Evolutionary conservation across 2,797 vertebrate genomes (phyloP).

Genomic region (Tamandua tetradactyla): DNA sequence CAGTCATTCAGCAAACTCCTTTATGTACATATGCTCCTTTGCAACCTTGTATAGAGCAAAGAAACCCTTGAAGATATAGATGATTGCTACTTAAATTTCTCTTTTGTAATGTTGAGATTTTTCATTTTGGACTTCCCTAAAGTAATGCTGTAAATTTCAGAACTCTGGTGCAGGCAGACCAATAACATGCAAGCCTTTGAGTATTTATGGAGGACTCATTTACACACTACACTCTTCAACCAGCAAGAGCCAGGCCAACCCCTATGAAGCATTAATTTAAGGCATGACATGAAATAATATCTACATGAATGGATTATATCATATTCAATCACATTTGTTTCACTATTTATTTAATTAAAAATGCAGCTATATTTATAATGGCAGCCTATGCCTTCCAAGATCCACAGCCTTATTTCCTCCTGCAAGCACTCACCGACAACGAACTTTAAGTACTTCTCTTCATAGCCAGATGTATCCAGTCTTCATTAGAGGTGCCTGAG

Average conservation of each 20-base stretch:
- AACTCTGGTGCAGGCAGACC: neutral
- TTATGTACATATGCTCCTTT: neutral
- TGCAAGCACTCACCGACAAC: constrained; percentile 62
- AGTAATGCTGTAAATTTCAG: neutral
- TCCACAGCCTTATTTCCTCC: constrained; percentile 65
- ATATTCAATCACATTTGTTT: constrained; percentile 75
- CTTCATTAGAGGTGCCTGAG: constrained; percentile 77
- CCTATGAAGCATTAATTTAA: constrained; percentile 68
- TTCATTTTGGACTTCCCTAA: constrained; percentile 28
- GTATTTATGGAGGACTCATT: neutral
- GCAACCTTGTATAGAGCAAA: neutral
- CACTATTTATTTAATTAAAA: constrained; percentile 77
- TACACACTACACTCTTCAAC: neutral
- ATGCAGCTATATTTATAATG: constrained; percentile 58
- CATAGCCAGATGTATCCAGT: constrained; percentile 72
- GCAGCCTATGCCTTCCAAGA: constrained; percentile 56
- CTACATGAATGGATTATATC: constrained; percentile 66
- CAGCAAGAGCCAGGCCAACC: constrained; percentile 57
- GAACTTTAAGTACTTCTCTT: constrained; percentile 61
- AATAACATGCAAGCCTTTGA: neutral
- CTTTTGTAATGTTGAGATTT: neutral
- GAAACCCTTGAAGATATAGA: neutral
- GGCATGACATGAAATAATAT: constrained; percentile 72
- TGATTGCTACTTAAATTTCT: neutral
- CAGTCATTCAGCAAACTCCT: neutral